These are phyloP conservation scores for Hypena proboscidalis DNA, from an alignment of 2,888 invertebrate species.

Conservation along the genomic window DNA sequence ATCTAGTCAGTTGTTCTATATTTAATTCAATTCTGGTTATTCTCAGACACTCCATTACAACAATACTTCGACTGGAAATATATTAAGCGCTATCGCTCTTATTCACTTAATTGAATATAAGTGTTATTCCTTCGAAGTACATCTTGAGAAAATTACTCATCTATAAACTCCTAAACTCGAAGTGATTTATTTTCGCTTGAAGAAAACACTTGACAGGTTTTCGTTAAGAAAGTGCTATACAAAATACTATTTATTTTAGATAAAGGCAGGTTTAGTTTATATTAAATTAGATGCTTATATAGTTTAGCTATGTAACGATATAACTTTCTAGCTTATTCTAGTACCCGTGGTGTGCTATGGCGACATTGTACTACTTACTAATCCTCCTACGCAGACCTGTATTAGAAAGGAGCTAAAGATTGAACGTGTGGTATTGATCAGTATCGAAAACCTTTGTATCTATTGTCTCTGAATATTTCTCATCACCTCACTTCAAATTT, in stretches of 20 bases:
- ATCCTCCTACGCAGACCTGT: slow-evolving; percentile 46
- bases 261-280: neutral
- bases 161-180: slow-evolving; percentile 10
- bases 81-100: slow-evolving; percentile 5
- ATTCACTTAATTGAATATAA: slow-evolving; percentile 10
- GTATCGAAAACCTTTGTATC: slow-evolving; percentile 46
- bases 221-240: slow-evolving; percentile 15
- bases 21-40: slow-evolving; percentile 3
- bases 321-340: slow-evolving; percentile 30
- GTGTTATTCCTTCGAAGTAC: slow-evolving; percentile 15
- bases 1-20: too few species aligned
- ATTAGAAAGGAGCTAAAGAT: slow-evolving; percentile 46
- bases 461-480: slow-evolving; percentile 34
- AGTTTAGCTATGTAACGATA: neutral
- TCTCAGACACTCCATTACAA: slow-evolving; percentile 10
- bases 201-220: slow-evolving; percentile 18
- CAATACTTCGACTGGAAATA: slow-evolving; percentile 3
- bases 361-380: slow-evolving; percentile 36
- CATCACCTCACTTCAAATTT: slow-evolving; percentile 7
- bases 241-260: slow-evolving; percentile 6
- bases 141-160: slow-evolving; percentile 18
- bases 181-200: slow-evolving; percentile 15
- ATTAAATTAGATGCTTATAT: neutral
- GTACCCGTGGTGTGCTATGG: slow-evolving; percentile 18
- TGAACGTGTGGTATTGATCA: slow-evolving; percentile 45